These are phyloP conservation scores for Spheniscus humboldti DNA, from an alignment of 2,797 vertebrate species.

Conservation along the genomic window DNA sequence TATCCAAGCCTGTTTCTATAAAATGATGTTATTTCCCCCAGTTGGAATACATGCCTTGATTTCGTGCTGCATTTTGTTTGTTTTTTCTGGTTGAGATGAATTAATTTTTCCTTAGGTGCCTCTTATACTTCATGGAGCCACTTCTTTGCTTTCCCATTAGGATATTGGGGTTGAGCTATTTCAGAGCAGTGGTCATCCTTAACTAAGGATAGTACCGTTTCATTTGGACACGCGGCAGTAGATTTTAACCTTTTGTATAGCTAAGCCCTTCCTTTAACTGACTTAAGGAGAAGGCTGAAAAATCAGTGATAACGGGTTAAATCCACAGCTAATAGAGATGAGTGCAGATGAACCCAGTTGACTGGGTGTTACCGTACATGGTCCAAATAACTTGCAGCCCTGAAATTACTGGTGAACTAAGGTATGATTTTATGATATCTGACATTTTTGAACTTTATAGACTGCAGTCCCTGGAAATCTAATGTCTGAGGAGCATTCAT, in stretches of 20 bases:
- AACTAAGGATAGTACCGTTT: neutral
- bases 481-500: fast-evolving
- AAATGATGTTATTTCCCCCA: neutral
- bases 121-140: neutral
- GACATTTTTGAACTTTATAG: neutral
- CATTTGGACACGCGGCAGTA: fast-evolving
- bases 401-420: neutral
- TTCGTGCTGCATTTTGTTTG: neutral
- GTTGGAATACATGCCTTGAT: neutral
- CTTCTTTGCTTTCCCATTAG: neutral
- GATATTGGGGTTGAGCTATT: neutral
- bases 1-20: neutral
- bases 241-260: neutral
- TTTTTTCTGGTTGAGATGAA: neutral
- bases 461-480: neutral
- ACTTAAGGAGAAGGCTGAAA: neutral
- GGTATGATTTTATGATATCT: neutral
- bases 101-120: neutral
- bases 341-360: neutral
- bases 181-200: neutral
- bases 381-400: neutral
- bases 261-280: neutral
- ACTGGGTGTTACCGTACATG: neutral
- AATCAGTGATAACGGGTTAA: neutral
- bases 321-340: neutral